A percentile compares a stretch with the other conserved stretches of the same genome.
Conservation (phyloP, 2,888 invertebrate species). For the Ptilodon capucinus region DNA sequence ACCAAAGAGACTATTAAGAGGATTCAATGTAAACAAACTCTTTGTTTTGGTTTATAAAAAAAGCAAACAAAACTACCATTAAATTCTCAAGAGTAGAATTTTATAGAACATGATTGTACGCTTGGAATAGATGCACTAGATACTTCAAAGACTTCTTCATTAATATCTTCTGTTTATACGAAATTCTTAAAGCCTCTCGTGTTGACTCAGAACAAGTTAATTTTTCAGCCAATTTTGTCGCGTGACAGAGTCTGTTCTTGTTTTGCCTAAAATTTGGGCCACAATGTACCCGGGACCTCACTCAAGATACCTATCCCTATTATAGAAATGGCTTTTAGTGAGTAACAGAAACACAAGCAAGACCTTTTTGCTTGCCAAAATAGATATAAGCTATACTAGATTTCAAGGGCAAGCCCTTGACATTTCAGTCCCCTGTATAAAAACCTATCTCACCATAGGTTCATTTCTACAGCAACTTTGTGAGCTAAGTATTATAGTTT, state of each 20-base stretch:
- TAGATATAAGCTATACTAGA: not conserved
- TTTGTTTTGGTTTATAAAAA: not conserved
- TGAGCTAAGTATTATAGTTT: constrained; percentile 21
- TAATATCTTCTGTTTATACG: not conserved
- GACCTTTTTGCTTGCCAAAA: not conserved
- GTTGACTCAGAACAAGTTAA: too few species aligned
- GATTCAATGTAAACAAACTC: not conserved
- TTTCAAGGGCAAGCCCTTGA: not conserved
- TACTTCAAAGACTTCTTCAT: not conserved
- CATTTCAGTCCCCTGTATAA: not conserved
- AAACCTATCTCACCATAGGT: not conserved
- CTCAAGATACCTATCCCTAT: not conserved
- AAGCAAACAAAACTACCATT: not conserved
- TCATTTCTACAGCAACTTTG: constrained; percentile 10
- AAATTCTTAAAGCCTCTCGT: too few species aligned
- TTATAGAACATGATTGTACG: not conserved
- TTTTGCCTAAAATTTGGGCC: too few species aligned
- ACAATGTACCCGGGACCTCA: too few species aligned
- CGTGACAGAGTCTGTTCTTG: too few species aligned
- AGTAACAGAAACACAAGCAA: not conserved
- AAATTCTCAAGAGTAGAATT: not conserved
- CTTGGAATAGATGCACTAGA: not conserved
- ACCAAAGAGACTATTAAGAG: not conserved
- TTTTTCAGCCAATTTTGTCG: too few species aligned
- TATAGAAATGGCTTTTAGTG: not conserved